phyloP scores from a whole-genome alignment of 2,888 invertebrate species.

The Pristionchus arcanus region DNA sequence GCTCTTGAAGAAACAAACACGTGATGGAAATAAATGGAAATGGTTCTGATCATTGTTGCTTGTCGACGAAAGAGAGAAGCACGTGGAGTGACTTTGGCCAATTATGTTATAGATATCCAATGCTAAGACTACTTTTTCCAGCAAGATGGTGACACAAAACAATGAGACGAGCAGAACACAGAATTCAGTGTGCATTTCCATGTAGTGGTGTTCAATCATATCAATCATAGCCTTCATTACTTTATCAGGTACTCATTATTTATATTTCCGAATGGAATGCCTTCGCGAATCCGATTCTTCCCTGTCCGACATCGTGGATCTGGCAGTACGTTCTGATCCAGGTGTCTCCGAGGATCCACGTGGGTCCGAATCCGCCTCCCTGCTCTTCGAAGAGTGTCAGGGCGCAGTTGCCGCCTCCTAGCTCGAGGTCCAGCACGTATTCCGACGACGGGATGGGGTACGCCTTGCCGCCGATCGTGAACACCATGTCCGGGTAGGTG shows the following conservation, averaged over 20 bases:
- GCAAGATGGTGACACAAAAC: no score
- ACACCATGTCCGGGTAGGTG: slow-evolving; percentile 66
- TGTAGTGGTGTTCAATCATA: no score
- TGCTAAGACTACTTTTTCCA: no score
- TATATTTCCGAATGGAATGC: slow-evolving; percentile 48
- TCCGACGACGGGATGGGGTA: slow-evolving; percentile 70
- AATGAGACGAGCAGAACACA: no score
- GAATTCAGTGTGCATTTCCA: no score
- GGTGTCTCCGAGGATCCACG: slow-evolving; percentile 60
- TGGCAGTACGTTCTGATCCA: slow-evolving; percentile 61
- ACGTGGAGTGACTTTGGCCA: no score
- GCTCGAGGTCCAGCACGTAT: slow-evolving; percentile 73
- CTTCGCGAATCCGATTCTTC: slow-evolving; percentile 57
- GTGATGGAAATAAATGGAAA: no score
- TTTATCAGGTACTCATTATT: not conserved
- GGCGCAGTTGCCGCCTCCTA: slow-evolving; percentile 64
- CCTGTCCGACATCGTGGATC: slow-evolving; percentile 50
- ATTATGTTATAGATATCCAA: no score
- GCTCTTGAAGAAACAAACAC: no score
- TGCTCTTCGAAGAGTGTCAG: slow-evolving; percentile 53
- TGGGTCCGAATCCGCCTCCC: slow-evolving; percentile 56
- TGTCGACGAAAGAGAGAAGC: no score
- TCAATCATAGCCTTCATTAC: no score
- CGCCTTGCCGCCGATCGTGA: slow-evolving; percentile 68
- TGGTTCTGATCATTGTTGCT: no score